phyloP scores from a whole-genome alignment of 2,888 invertebrate species.

The Polylopha cassiicola region DNA sequence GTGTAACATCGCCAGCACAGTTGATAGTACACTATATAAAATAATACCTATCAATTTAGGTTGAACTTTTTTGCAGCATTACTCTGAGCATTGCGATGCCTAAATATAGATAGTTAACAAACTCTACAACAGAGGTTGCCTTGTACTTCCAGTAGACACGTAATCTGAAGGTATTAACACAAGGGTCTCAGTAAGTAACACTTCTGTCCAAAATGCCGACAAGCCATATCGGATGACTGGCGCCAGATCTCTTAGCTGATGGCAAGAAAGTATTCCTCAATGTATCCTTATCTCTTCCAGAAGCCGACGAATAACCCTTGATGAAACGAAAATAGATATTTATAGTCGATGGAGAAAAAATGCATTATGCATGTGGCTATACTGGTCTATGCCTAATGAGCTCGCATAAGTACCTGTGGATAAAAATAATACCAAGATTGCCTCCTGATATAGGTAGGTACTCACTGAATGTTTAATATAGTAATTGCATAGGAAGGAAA shows the following conservation, averaged over 20 bases:
- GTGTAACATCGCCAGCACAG: no score
- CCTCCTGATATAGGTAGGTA: no score
- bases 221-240: conserved; percentile 41
- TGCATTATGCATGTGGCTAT: conserved; percentile 34
- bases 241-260: conserved; percentile 45
- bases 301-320: conserved; percentile 48
- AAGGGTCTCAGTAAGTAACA: conserved; percentile 13
- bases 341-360: conserved; percentile 47
- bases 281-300: conserved; percentile 35
- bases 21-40: no score
- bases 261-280: conserved; percentile 35
- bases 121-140: conserved; percentile 9
- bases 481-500: no score
- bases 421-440: no score
- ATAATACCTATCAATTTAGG: no score
- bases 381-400: no score
- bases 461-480: no score
- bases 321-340: conserved; percentile 49
- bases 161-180: conserved; percentile 19
- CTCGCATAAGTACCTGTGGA: no score
- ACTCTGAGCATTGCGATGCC: background rate
- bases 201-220: conserved; percentile 17
- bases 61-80: no score
- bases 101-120: background rate
- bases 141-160: conserved; percentile 7